These are phyloP conservation scores for Pempheris klunzingeri DNA, from an alignment of 2,797 vertebrate species.

Conservation along the genomic window DNA sequence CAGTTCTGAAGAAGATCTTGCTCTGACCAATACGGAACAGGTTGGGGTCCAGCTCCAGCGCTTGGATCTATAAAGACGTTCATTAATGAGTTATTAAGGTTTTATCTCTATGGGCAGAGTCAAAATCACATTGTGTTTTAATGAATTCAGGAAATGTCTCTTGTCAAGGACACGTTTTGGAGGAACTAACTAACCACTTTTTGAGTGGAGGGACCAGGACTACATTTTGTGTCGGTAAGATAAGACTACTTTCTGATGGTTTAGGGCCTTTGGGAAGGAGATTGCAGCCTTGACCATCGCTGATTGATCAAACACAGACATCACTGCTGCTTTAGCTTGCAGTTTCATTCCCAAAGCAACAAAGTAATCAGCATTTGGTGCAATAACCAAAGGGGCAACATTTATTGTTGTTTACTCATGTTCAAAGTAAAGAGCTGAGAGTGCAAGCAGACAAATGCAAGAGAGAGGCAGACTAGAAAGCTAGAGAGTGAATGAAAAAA, in stretches of 20 bases:
- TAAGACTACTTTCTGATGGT: not conserved
- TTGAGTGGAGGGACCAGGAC: not conserved
- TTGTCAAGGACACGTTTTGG: no score
- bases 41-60: constrained; percentile 95
- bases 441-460: no score
- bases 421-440: not conserved
- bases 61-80: constrained; percentile 87
- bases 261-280: not conserved
- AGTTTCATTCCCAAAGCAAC: not conserved
- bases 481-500: not conserved
- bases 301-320: not conserved
- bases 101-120: not conserved
- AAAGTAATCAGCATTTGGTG: not conserved
- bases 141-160: no score
- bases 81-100: not conserved
- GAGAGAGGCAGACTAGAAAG: no score
- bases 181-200: not conserved
- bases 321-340: not conserved
- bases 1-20: constrained; percentile 98
- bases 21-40: constrained; percentile 97
- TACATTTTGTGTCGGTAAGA: not conserved
- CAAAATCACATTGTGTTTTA: not conserved
- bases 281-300: not conserved
- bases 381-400: not conserved
- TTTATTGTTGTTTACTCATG: not conserved